A percentile compares a stretch with the other conserved stretches of the same genome.
Conservation (phyloP, 2,888 invertebrate species). For the Ornithoptera alexandrae region DNA sequence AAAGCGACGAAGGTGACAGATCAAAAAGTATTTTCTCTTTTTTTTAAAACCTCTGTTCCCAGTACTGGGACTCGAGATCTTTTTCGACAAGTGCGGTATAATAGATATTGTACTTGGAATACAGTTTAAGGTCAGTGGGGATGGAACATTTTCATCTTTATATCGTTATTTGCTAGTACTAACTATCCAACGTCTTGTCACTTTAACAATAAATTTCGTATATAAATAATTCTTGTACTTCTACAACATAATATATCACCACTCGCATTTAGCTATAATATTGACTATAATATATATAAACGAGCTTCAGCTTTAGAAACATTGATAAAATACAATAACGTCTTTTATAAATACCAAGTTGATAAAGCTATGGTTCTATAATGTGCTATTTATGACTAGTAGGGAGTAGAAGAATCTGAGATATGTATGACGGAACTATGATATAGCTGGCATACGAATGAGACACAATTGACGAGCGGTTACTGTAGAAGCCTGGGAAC, state of each 20-base stretch:
- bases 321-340: constrained; percentile 11
- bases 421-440: constrained; percentile 25
- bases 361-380: constrained; percentile 26
- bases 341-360: constrained; percentile 8
- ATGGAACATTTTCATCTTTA: too few relatives aligned
- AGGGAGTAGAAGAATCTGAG: constrained; percentile 17
- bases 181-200: too few relatives aligned
- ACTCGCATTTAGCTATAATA: background rate
- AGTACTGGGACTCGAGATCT: too few relatives aligned
- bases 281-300: background rate
- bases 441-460: constrained; percentile 24
- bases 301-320: background rate
- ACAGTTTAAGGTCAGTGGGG: too few relatives aligned
- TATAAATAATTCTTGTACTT: background rate
- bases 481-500: constrained; percentile 39
- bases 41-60: too few relatives aligned
- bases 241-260: background rate
- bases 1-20: too few relatives aligned
- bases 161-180: too few relatives aligned
- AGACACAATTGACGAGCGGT: constrained; percentile 32
- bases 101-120: too few relatives aligned
- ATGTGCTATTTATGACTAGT: constrained; percentile 16
- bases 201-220: too few relatives aligned
- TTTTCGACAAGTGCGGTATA: too few relatives aligned
- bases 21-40: too few relatives aligned